A percentile compares a stretch with the other conserved stretches of the same genome.
Evolutionary conservation across 2,797 vertebrate species (phyloP).

Genomic region (Stomatorhinus walkeri): DNA sequence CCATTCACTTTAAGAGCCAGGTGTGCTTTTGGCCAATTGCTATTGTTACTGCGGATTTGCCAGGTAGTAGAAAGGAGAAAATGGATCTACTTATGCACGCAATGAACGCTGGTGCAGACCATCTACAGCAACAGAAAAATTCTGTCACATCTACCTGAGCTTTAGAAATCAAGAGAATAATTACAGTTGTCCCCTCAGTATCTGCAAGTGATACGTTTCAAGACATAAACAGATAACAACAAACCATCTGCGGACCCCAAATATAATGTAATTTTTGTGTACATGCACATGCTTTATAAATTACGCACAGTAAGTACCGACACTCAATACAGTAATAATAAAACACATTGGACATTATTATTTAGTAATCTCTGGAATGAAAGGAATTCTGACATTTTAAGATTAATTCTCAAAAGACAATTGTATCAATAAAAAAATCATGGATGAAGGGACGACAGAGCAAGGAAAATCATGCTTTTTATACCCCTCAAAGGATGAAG

Average conservation of each 20-base stretch:
- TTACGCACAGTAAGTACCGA: neutral
- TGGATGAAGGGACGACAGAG: neutral
- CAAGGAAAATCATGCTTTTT: neutral
- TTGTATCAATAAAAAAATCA: neutral
- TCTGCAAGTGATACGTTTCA: neutral
- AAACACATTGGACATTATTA: neutral
- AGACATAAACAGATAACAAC: neutral
- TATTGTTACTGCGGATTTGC: neutral
- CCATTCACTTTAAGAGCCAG: neutral
- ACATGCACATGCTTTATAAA: neutral
- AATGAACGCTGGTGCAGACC: neutral
- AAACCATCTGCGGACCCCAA: neutral
- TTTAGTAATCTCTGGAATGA: neutral
- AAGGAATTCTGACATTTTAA: neutral
- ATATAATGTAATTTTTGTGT: neutral
- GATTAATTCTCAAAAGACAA: neutral
- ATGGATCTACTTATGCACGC: neutral
- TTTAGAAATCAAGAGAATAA: neutral
- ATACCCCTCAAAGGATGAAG: neutral
- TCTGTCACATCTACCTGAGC: neutral
- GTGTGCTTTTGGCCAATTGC: neutral
- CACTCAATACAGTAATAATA: neutral
- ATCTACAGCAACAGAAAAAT: neutral
- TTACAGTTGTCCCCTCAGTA: neutral
- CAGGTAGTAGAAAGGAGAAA: neutral